These are phyloP conservation scores for Seladonia tumulorum DNA, from an alignment of 2,888 invertebrate genomes.

Conservation along the genomic window DNA sequence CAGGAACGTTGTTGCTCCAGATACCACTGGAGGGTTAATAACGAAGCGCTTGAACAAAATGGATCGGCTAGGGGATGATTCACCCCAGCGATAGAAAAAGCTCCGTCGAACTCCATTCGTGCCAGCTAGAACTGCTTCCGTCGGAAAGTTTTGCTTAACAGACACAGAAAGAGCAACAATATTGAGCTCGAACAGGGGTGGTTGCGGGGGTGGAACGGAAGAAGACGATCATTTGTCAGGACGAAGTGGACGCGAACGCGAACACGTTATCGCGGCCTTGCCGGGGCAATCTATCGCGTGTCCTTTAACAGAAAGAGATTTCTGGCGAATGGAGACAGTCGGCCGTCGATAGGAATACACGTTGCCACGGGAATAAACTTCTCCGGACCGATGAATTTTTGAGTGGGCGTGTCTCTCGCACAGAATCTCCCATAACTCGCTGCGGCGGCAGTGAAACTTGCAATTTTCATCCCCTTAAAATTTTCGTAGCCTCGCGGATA, in stretches of 20 bases:
- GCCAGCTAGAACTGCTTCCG: slow-evolving; percentile 1
- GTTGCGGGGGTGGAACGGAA: slow-evolving; percentile 41
- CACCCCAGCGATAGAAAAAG: not conserved
- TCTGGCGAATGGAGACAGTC: slow-evolving; percentile 28
- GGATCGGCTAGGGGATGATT: not conserved
- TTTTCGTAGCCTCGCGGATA: not conserved
- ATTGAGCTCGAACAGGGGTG: slow-evolving; percentile 41
- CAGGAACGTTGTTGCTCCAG: not conserved
- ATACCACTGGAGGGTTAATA: not conserved
- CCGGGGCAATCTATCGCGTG: slow-evolving; percentile 75
- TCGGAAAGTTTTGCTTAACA: slow-evolving; percentile 26
- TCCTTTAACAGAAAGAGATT: slow-evolving; percentile 67
- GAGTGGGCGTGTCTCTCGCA: not conserved
- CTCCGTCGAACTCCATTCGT: not conserved
- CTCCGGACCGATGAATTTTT: slow-evolving; percentile 25
- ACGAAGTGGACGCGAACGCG: slow-evolving; percentile 77
- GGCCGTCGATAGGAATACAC: slow-evolving; percentile 38
- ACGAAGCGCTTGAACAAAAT: not conserved
- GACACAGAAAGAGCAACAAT: slow-evolving; percentile 43
- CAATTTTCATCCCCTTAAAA: not conserved
- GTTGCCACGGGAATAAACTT: not conserved
- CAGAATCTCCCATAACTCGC: not conserved
- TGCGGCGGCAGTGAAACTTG: not conserved
- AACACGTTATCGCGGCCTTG: slow-evolving; percentile 76
- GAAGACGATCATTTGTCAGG: slow-evolving; percentile 76